Evolutionary conservation across 2,113 vertebrate genomes (phyloP), one percentile per base, ranked within the genome.

Genomic region (Machaerirhynchus nigripectus): DNA sequence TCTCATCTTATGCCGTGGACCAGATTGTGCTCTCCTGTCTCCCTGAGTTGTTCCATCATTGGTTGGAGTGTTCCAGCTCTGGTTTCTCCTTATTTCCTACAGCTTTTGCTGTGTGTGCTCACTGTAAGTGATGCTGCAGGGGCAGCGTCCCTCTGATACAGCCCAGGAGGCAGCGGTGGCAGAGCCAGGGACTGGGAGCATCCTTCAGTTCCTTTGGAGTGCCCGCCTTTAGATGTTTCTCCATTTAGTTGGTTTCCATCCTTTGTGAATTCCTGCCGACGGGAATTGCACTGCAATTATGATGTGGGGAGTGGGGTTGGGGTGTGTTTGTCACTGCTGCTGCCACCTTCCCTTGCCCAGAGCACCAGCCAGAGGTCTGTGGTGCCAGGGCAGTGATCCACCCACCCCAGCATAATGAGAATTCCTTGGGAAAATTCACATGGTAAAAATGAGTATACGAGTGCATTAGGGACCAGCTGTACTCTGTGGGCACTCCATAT

Each of bases 401-500:
- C 26, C 37, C 40, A 21, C 7, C 37, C 33, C 39, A 1, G 61
- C 1, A 10, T 3, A 2, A 23, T 5, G 74, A 55, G 35, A 50
- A 65, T 47, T 31, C 53, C 57, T 49, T 4, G 39, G 57, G 28
- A 23, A 22, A 9, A 4, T 57, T 21, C 42, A 3, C 20, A 2
- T 7, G 63, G 31, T 46, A 5, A 44, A n/a, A 31, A 52, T 0
- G 19, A 42, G 30, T 4, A 0, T 7, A 2, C 2, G 5, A 55
- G 46, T 9, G 33, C 33, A 0, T 6, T 2, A 10, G 37, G 20
- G 40, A 8, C 15, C 27, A 5, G 50, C 30, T 8, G 8, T 19
- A 1, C 9, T 0, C 6, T 1, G 42, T 2, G 15, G 21, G 61
- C 63, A 27, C 22, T 4, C 35, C 1, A 0, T 10, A 3, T 14